Evolutionary conservation across 2,888 invertebrate genomes (phyloP).

Genomic region (Andrena trimmerana): DNA sequence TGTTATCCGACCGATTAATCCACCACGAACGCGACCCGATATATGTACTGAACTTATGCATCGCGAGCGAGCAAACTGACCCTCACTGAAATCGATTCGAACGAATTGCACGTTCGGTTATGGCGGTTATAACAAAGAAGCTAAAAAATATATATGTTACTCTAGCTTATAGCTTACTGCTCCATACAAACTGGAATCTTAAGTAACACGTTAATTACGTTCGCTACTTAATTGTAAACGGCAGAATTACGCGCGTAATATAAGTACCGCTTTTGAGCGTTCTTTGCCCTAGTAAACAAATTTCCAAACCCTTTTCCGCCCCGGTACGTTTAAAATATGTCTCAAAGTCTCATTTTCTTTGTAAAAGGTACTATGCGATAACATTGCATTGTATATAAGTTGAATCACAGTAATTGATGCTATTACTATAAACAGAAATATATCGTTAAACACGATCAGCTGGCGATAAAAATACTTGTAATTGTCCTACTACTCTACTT

Average conservation of each 20-base stretch:
- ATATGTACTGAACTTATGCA: slow-evolving; percentile 29
- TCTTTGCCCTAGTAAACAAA: slow-evolving; percentile 25
- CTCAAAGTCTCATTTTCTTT: slow-evolving; percentile 36
- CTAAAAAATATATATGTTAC: slow-evolving; percentile 72
- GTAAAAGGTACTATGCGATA: slow-evolving; percentile 62
- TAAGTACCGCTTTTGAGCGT: slow-evolving; percentile 69
- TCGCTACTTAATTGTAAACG: slow-evolving; percentile 60
- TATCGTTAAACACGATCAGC: slow-evolving; percentile 43
- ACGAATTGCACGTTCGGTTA: slow-evolving; percentile 35
- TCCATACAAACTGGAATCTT: slow-evolving; percentile 65
- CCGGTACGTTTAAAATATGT: slow-evolving; percentile 58
- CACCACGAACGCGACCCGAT: slow-evolving; percentile 27
- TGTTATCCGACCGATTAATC: slow-evolving; percentile 29
- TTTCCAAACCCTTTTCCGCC: slow-evolving; percentile 34
- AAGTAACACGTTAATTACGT: slow-evolving; percentile 65
- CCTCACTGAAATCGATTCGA: slow-evolving; percentile 34
- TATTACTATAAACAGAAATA: slow-evolving; percentile 55
- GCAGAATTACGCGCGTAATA: slow-evolving; percentile 55
- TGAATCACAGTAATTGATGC: slow-evolving; percentile 63
- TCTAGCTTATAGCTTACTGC: slow-evolving; percentile 77
- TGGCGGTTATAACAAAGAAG: slow-evolving; percentile 60
- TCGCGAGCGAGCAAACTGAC: slow-evolving; percentile 38
- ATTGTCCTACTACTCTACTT: slow-evolving; percentile 56
- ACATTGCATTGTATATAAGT: slow-evolving; percentile 57
- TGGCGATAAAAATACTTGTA: slow-evolving; percentile 54